A percentile compares a stretch with the other conserved stretches of the same genome.
Conservation (phyloP, 2,113 vertebrate species). For the Tauraco erythrolophus region DNA sequence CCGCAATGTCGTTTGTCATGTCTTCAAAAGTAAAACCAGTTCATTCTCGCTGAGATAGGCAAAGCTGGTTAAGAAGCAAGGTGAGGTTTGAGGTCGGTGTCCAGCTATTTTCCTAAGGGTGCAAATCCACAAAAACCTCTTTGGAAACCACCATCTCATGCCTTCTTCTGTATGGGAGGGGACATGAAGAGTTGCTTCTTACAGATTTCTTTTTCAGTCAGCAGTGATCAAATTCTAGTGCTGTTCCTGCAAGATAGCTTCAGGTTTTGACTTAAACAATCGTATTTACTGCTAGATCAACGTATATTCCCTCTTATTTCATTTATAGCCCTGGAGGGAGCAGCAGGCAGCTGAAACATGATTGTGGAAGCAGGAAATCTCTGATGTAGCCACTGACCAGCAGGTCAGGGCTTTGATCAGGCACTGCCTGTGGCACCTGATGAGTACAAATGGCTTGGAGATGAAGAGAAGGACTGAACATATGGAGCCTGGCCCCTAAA, state of each 20-base stretch:
- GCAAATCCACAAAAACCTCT: background rate
- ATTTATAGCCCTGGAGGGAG: background rate
- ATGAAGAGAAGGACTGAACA: background rate
- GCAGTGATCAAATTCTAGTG: background rate
- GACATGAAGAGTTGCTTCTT: background rate
- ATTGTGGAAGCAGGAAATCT: background rate
- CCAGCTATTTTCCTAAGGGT: background rate
- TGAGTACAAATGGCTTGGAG: background rate
- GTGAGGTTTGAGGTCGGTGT: background rate
- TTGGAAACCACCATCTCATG: background rate
- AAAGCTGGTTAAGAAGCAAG: background rate
- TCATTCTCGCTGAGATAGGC: fast-evolving
- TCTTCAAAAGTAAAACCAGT: background rate
- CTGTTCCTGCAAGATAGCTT: background rate
- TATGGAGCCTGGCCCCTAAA: background rate
- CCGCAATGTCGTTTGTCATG: fast-evolving
- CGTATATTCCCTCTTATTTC: background rate
- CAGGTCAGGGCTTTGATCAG: background rate
- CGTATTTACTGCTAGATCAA: background rate
- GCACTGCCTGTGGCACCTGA: background rate
- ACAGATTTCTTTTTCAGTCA: background rate
- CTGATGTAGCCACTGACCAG: background rate
- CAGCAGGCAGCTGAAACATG: background rate
- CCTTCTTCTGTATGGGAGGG: background rate
- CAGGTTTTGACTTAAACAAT: background rate